Evolutionary conservation across 2,888 invertebrate species (phyloP), one percentile per base, ranked within the genome.

Genomic region (Glyphotaelius pellucidus): DNA sequence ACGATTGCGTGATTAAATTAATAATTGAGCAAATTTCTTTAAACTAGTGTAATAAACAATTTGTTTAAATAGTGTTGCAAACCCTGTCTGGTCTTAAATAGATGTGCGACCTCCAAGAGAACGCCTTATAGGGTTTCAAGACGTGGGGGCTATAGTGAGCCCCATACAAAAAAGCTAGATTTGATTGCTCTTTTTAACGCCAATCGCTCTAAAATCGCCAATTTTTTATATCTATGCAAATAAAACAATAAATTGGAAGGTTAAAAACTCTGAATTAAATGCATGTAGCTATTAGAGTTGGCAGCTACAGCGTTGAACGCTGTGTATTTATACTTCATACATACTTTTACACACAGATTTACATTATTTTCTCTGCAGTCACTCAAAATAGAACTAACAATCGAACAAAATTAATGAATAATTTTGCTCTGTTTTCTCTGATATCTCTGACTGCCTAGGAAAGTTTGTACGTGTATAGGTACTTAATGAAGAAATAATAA

Each of bases 21-120:
- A 67, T 67, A 9, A 67, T 67, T 67, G 25, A 67, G 67, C 9
- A n/a, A 67, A 67, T n/a, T 67, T 67, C n/a, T n/a, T 67, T 25
- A n/a, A 67, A 67, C 67, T 67, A 9, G 67, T 67, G 67, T 67
- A 25, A n/a, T 67, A 67, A 67, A 67, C 67, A 67, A 67, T 67
- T 67, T 67, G 67, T 67, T 25, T 9, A 67, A 67, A 67, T 67
- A n/a, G 30, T 81, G 81, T 81, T 84, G 84, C 35, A 32, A 84
- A 84, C 38, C 84, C 84, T 84, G 84, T 84, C 31, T 81, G 31
- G 14, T 81, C 31, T 84, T 35, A 35, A 35, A 84, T 84, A 84
- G 32, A 25, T 7, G 25, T 35, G 25, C n/a, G 84, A 84, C 84
- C 84, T 84, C 84, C 19, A 25, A 84, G 1, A 19, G 84, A 84